Base-by-base conservation (phyloP, 2,888 invertebrate genomes). In the Galeruca laticollis region DNA sequence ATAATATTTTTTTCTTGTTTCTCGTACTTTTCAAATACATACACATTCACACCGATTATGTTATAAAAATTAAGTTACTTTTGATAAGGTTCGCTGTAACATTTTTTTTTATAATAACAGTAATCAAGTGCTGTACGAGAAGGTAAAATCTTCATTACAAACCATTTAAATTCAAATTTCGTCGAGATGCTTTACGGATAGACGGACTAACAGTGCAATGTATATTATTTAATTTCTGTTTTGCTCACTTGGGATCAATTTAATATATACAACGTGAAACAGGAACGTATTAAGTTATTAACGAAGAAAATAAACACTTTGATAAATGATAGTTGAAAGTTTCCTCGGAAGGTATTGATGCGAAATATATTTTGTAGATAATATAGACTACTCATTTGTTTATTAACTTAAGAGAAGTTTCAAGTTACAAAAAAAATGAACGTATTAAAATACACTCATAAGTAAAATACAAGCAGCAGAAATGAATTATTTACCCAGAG, bases 171-270 rank as follows among this genome's bases (percentile, higher is more conserved):
- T 73, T 70, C 56, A 73, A 64, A 70, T 69, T 63, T 35, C 60
- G n/a, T 40, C 54, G 20, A 40, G 73, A 73, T 73, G 56, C 49
- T 18, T 21, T 43, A 47, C 61, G 66, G 70, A 66, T 69, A 69
- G 67, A 63, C 40, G 64, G 49, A 64, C 59, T 57, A 47, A 62
- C 60, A 35, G n/a, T 37, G 26, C 67, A 68, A 72, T 72, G 35
- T 33, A 70, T 61, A 70, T 72, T 60, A 70, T 72, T 72, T 62
- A 63, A 65, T 68, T 68, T 68, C 62, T 70, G 47, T 70, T 70
- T 61, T 57, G 68, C 65, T 62, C 65, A 57, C 59, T 68, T 52
- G 59, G 57, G 60, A 26, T 51, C 51, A 61, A 35, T 33, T 35
- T 72, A 68, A 72, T 72, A 51, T 60, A 65, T 70, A 60, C 62